phyloP scores from a whole-genome alignment of 2,888 invertebrate species.

The Melanargia galathea region DNA sequence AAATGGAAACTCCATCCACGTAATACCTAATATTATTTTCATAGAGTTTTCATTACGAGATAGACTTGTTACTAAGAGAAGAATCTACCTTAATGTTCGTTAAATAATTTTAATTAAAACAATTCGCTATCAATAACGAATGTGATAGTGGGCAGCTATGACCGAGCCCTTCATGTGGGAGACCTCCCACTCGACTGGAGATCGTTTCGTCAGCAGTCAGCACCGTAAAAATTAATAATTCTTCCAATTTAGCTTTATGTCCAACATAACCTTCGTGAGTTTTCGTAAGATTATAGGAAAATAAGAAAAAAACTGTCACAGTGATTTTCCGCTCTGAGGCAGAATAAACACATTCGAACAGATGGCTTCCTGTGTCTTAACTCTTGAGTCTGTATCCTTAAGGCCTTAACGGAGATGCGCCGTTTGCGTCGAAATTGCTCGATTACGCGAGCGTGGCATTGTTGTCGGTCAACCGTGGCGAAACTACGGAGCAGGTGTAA shows the following conservation, averaged over 20 bases:
- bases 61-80: too few relatives aligned
- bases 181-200: slow-evolving; percentile 7
- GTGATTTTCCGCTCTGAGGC: slow-evolving; percentile 33
- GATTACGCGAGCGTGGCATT: slow-evolving; percentile 68
- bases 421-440: slow-evolving; percentile 65
- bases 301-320: neutral
- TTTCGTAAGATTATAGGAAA: neutral
- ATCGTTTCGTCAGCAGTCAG: slow-evolving; percentile 6
- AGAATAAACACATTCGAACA: slow-evolving; percentile 43
- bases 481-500: slow-evolving; percentile 68
- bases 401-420: slow-evolving; percentile 67
- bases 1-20: too few relatives aligned
- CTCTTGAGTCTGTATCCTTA: slow-evolving; percentile 60
- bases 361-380: slow-evolving; percentile 65
- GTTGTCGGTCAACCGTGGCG: slow-evolving; percentile 70
- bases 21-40: too few relatives aligned
- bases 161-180: slow-evolving; percentile 19
- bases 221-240: slow-evolving; percentile 13
- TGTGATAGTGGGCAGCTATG: slow-evolving; percentile 15
- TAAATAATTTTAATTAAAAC: slow-evolving; percentile 7
- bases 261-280: slow-evolving; percentile 3
- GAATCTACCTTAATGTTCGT: too few relatives aligned
- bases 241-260: neutral
- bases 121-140: slow-evolving; percentile 14
- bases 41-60: too few relatives aligned